Conservation (phyloP, 2,888 invertebrate genomes). For the Stenichneumon culpator region DNA sequence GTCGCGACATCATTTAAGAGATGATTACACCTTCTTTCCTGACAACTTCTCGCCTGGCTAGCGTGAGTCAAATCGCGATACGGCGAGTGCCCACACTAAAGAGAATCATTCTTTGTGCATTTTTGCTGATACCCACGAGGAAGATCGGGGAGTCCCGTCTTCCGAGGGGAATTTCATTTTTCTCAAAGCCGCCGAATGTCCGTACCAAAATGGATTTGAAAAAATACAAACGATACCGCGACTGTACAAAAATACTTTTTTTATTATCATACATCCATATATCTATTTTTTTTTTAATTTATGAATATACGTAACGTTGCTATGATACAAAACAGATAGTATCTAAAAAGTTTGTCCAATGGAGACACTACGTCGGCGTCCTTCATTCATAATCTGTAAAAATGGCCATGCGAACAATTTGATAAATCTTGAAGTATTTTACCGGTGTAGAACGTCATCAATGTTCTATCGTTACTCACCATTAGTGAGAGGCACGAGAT, state of each 20-base stretch:
- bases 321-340: neutral
- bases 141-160: neutral
- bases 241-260: neutral
- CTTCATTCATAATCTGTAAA: slow-evolving; percentile 20
- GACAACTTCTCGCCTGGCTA: neutral
- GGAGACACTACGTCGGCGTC: neutral
- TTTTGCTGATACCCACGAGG: neutral
- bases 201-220: neutral
- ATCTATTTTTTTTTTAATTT: neutral
- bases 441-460: slow-evolving; percentile 14
- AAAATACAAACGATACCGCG: neutral
- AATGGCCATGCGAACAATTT: neutral
- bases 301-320: neutral
- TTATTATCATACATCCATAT: neutral
- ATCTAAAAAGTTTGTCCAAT: neutral
- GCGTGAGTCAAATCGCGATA: slow-evolving; percentile 43
- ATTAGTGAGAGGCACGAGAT: slow-evolving; percentile 7
- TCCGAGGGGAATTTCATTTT: neutral
- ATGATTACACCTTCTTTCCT: slow-evolving; percentile 7
- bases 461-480: slow-evolving; percentile 9
- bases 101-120: slow-evolving; percentile 3
- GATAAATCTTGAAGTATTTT: slow-evolving; percentile 10
- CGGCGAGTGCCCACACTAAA: neutral
- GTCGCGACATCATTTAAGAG: neutral
- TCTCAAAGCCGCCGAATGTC: neutral